Evolutionary conservation across 2,797 vertebrate species (phyloP).

Genomic region (Parauchenoglanis punctatus): DNA sequence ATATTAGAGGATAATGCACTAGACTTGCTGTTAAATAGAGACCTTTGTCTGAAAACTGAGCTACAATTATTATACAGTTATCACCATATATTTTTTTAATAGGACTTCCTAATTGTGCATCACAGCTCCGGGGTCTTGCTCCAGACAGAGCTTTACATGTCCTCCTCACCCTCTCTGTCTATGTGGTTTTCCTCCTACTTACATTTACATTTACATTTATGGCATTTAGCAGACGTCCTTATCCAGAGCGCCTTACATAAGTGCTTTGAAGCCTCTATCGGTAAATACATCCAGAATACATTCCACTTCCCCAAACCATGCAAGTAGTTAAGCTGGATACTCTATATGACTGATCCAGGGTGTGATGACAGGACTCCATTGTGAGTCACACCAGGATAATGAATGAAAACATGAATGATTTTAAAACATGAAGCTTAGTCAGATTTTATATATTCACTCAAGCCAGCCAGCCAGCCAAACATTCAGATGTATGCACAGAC

Average conservation of each 20-base stretch:
- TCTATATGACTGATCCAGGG: neutral
- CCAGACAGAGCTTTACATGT: neutral
- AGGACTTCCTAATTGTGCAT: neutral
- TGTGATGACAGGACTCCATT: neutral
- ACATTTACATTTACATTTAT: no score
- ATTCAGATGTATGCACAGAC: neutral
- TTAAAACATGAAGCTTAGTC: neutral
- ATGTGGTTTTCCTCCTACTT: neutral
- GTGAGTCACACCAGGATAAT: neutral
- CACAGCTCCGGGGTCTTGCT: neutral
- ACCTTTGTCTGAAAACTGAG: neutral
- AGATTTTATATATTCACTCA: neutral
- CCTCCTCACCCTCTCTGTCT: neutral
- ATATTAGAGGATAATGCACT: neutral
- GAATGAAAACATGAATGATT: neutral
- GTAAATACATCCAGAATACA: no score
- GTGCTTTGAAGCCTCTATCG: no score
- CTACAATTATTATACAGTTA: neutral
- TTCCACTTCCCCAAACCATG: neutral
- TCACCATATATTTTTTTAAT: neutral
- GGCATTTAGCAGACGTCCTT: no score
- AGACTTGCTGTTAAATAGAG: neutral
- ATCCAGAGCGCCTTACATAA: no score
- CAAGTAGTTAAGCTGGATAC: neutral
- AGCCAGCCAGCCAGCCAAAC: neutral